A percentile compares a stretch with the other conserved stretches of the same genome.
Evolutionary conservation across 2,888 invertebrate genomes (phyloP).

Genomic region (Ashinkailepas kermadecensis): DNA sequence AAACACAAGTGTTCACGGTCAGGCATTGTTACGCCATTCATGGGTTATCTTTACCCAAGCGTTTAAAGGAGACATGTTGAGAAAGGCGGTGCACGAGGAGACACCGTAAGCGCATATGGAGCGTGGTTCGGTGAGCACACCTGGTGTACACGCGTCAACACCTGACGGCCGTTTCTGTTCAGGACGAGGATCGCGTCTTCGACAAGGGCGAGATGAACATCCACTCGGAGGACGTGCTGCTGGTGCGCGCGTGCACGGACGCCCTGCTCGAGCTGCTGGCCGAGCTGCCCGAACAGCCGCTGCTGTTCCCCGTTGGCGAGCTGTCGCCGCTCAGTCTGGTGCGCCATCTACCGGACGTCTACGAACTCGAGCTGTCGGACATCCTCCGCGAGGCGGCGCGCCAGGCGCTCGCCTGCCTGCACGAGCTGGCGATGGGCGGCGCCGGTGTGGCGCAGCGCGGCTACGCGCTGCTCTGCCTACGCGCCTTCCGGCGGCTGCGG

Average conservation of each 20-base stretch:
- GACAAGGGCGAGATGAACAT: slow-evolving; percentile 57
- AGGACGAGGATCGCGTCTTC: slow-evolving; percentile 52
- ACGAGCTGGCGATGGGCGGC: neutral
- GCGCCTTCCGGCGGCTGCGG: neutral
- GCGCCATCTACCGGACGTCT: neutral
- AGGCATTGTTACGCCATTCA: no score
- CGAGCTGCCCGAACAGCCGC: slow-evolving; percentile 14
- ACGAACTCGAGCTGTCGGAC: slow-evolving; percentile 13
- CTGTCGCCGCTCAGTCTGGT: slow-evolving; percentile 4
- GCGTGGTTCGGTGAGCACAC: no score
- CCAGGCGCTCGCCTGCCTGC: neutral
- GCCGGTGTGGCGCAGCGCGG: neutral
- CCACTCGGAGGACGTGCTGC: slow-evolving; percentile 49
- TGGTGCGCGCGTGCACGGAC: slow-evolving; percentile 29
- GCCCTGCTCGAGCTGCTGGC: neutral
- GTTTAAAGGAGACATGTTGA: no score
- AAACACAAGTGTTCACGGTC: no score
- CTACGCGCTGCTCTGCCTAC: neutral
- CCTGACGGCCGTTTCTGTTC: slow-evolving; percentile 13
- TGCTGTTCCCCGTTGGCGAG: neutral
- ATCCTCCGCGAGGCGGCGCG: slow-evolving; percentile 5
- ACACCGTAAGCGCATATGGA: no score
- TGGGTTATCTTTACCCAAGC: no score
- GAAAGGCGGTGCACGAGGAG: no score
- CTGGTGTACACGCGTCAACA: no score